A percentile compares a stretch with the other conserved stretches of the same genome.
Evolutionary conservation across 2,888 invertebrate species (phyloP).

Genomic region (Coremacera marginata): DNA sequence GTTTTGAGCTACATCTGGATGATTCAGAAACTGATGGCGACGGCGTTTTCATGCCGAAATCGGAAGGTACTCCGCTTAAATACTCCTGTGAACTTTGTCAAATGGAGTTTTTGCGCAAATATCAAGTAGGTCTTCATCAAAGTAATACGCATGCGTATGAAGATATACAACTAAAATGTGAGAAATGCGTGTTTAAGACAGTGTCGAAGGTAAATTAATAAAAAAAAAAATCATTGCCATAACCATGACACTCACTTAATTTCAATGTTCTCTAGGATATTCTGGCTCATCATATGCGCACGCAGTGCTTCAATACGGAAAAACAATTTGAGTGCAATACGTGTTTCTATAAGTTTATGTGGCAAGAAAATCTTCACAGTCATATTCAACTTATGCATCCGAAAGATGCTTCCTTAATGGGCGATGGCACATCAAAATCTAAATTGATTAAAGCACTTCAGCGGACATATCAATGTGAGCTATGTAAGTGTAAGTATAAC

Average conservation of each 20-base stretch:
- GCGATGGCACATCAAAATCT: not conserved
- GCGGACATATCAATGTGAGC: slow-evolving; percentile 59
- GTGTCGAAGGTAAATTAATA: slow-evolving; percentile 68
- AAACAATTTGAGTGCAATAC: slow-evolving; percentile 61
- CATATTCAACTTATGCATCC: slow-evolving; percentile 57
- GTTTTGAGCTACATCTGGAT: slow-evolving; percentile 64
- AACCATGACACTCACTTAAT: slow-evolving; percentile 20
- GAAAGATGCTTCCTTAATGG: not conserved
- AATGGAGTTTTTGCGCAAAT: slow-evolving; percentile 58
- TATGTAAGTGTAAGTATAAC: slow-evolving; percentile 64
- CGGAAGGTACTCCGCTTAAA: slow-evolving; percentile 18
- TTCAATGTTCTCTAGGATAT: slow-evolving; percentile 65
- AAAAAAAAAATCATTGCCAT: not conserved
- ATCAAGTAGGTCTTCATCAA: slow-evolving; percentile 64
- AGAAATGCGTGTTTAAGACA: slow-evolving; percentile 72
- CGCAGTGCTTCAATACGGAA: slow-evolving; percentile 63
- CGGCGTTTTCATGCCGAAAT: slow-evolving; percentile 32
- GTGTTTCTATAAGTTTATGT: slow-evolving; percentile 66
- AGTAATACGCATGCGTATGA: slow-evolving; percentile 67
- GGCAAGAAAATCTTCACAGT: slow-evolving; percentile 62
- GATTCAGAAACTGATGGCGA: slow-evolving; percentile 69
- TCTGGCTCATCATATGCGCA: slow-evolving; percentile 71
- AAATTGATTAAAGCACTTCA: slow-evolving; percentile 40
- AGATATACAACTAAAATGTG: slow-evolving; percentile 71
- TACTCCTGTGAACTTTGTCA: slow-evolving; percentile 63